Conservation (phyloP, 2,888 invertebrate species). For the Gymnoscelis rufifasciata region DNA sequence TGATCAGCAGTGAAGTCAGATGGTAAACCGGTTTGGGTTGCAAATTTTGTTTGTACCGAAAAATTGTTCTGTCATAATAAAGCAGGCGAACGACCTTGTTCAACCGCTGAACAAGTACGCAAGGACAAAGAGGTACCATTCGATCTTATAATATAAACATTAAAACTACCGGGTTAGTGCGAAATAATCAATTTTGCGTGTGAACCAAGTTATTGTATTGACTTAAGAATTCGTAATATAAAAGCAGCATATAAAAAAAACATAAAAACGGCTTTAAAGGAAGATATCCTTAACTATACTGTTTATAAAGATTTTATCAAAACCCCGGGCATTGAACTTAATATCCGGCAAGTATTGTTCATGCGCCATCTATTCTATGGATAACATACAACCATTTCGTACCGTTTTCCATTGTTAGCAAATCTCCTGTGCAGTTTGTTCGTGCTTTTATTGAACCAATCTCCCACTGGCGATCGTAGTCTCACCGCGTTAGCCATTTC, state of each 20-base stretch:
- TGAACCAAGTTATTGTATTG: background rate
- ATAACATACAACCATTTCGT: constrained; percentile 42
- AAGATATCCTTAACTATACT: too few relatives aligned
- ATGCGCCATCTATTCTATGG: constrained; percentile 12
- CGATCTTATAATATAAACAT: background rate
- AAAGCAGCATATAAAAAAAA: too few relatives aligned
- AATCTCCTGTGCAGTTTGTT: constrained; percentile 61
- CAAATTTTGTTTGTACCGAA: constrained; percentile 25
- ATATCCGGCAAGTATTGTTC: constrained; percentile 34
- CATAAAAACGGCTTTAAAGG: too few relatives aligned
- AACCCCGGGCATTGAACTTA: constrained; percentile 32
- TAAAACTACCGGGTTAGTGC: background rate
- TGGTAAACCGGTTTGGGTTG: constrained; percentile 23
- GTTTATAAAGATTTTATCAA: constrained; percentile 15
- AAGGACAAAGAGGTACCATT: constrained; percentile 9
- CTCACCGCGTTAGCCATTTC: constrained; percentile 63
- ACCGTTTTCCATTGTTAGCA: constrained; percentile 69
- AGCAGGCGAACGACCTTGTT: constrained; percentile 21
- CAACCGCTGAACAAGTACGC: constrained; percentile 17
- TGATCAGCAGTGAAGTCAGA: constrained; percentile 17
- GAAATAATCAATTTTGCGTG: too few relatives aligned
- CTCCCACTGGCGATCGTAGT: constrained; percentile 60
- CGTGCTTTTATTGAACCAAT: constrained; percentile 66
- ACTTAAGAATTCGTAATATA: too few relatives aligned
- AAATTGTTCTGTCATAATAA: constrained; percentile 13